Evolutionary conservation across 2,113 vertebrate genomes (phyloP).

Genomic region (Odobenus rosmarus): DNA sequence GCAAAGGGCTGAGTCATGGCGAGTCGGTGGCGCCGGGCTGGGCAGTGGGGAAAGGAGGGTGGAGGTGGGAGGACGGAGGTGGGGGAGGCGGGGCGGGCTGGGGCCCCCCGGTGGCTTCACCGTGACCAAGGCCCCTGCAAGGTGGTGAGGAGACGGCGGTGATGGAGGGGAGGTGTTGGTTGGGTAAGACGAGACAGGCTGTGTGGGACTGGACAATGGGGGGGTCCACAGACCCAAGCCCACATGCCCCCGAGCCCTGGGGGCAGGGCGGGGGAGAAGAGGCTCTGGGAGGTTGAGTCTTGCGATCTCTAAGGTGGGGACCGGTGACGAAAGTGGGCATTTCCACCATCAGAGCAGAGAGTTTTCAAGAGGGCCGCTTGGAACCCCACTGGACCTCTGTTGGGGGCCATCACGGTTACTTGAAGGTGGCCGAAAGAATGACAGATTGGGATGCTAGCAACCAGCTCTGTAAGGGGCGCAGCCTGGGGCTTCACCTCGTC

Average conservation of each 20-base stretch:
- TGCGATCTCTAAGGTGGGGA: accelerated
- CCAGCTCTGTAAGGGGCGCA: background rate
- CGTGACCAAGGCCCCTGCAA: too few relatives aligned
- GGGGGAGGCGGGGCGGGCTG: background rate
- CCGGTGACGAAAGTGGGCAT: background rate
- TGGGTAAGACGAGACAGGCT: background rate
- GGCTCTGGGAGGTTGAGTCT: background rate
- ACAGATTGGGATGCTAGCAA: accelerated
- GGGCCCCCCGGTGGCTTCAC: background rate
- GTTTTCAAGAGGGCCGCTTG: background rate
- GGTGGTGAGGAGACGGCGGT: background rate
- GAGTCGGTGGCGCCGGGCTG: background rate
- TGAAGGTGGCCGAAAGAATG: background rate
- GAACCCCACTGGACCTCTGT: background rate
- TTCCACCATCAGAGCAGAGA: background rate
- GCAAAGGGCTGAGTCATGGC: background rate
- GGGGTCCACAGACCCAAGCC: background rate
- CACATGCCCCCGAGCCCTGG: accelerated
- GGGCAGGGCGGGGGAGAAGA: background rate
- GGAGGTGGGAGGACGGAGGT: background rate
- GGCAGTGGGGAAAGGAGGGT: background rate
- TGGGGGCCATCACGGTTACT: background rate
- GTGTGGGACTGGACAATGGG: background rate
- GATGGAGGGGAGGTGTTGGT: background rate
- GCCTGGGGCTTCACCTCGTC: background rate